These are phyloP conservation scores for Plagiodera versicolora DNA, from an alignment of 2,888 invertebrate genomes.

Conservation along the genomic window DNA sequence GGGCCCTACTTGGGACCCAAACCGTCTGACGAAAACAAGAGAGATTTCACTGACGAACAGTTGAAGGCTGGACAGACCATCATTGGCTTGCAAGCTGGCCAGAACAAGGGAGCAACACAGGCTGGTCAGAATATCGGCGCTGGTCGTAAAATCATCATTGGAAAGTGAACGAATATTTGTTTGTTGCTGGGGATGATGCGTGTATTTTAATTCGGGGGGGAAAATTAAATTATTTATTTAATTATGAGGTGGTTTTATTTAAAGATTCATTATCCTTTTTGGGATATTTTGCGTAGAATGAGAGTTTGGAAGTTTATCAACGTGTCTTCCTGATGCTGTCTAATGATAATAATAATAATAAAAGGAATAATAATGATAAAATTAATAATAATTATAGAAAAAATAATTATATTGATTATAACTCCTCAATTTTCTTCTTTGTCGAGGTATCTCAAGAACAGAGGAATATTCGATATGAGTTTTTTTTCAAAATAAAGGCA, in stretches of 20 bases:
- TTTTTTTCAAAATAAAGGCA: no score
- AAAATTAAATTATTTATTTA: neutral
- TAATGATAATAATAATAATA: no score
- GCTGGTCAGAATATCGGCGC: slow-evolving; percentile 90
- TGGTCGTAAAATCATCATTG: slow-evolving; percentile 85
- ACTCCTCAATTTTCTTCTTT: no score
- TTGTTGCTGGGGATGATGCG: neutral
- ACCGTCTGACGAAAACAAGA: slow-evolving; percentile 90
- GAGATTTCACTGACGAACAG: slow-evolving; percentile 92
- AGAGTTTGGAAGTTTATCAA: no score
- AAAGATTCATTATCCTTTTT: no score
- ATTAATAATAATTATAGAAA: no score
- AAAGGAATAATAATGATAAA: no score
- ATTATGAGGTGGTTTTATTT: neutral
- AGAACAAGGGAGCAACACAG: slow-evolving; percentile 94
- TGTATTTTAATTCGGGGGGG: neutral
- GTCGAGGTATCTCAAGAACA: no score
- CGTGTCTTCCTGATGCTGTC: no score
- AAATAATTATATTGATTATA: no score
- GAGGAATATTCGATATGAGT: no score
- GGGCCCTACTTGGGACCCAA: slow-evolving; percentile 94
- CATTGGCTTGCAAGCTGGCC: slow-evolving; percentile 93
- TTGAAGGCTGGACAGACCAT: slow-evolving; percentile 84
- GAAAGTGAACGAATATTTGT: slow-evolving; percentile 66
- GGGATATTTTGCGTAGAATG: no score